A percentile compares a stretch with the other conserved stretches of the same genome.
Evolutionary conservation across 2,113 vertebrate species (phyloP).

Genomic region (Colius striatus): DNA sequence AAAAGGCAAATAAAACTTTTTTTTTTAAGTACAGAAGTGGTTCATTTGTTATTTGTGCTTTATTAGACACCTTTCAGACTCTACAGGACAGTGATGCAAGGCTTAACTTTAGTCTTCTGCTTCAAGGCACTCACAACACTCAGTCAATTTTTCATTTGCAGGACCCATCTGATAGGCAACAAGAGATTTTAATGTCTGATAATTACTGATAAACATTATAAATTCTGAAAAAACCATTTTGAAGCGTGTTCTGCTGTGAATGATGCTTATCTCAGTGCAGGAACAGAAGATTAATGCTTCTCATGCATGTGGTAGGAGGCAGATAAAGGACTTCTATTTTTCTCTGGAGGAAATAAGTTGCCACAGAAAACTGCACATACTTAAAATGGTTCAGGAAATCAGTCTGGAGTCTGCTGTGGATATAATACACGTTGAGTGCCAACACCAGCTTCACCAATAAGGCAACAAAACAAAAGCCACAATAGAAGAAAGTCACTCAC

Average conservation of each 20-base stretch:
- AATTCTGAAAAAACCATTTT: not conserved
- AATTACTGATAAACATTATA: rapidly evolving
- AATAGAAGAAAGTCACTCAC: not conserved
- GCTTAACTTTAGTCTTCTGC: not conserved
- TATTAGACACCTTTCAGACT: not conserved
- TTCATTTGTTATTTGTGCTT: not conserved
- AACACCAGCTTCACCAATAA: not conserved
- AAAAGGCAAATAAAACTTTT: not conserved
- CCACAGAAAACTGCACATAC: not conserved
- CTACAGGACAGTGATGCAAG: not conserved
- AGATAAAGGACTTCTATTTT: not conserved
- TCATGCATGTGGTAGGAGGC: not conserved
- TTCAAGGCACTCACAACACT: not conserved
- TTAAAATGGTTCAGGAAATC: not conserved
- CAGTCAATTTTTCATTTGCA: not conserved
- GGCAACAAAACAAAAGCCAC: not conserved
- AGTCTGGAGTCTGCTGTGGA: rapidly evolving
- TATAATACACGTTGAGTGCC: rapidly evolving
- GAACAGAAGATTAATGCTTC: constrained; percentile 2
- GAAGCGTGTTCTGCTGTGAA: not conserved
- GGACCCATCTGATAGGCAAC: too few relatives aligned
- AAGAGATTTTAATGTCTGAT: not conserved
- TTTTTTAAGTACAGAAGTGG: not conserved
- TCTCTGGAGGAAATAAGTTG: not conserved
- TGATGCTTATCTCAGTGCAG: not conserved